A percentile compares a stretch with the other conserved stretches of the same genome.
phyloP scores from a whole-genome alignment of 1,140 invertebrate genomes.

The Drosophila parabipectinata region DNA sequence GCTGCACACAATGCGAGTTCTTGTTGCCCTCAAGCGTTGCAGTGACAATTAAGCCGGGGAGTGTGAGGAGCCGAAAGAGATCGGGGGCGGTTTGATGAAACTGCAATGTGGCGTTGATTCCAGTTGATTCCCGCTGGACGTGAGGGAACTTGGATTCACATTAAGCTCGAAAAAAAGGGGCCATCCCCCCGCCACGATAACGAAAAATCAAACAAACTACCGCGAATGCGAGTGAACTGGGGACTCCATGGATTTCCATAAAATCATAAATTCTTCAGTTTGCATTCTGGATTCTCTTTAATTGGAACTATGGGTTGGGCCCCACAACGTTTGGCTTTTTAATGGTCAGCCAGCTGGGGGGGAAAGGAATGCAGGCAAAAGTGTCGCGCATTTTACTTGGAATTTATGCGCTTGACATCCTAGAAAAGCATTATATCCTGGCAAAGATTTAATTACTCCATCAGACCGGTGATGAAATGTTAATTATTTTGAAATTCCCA shows the following conservation, averaged over 20 bases:
- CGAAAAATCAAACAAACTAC: conserved; percentile 66
- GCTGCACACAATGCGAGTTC: conserved; percentile 34
- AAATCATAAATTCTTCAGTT: conserved; percentile 62
- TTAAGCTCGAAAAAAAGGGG: conserved; percentile 21
- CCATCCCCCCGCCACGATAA: conserved; percentile 37
- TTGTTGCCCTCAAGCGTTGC: conserved; percentile 33
- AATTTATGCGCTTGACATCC: conserved; percentile 28
- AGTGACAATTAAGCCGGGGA: conserved; percentile 56
- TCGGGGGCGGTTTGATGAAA: neutral
- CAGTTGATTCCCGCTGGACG: conserved; percentile 32
- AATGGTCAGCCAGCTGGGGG: conserved; percentile 7
- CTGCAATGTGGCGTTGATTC: conserved; percentile 18
- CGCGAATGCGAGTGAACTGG: neutral
- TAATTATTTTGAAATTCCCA: conserved; percentile 37
- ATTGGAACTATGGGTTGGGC: conserved; percentile 32
- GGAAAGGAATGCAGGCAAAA: neutral
- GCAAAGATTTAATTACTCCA: conserved; percentile 62
- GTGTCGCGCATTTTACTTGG: conserved; percentile 11
- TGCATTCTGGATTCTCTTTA: conserved; percentile 37
- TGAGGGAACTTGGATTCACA: conserved; percentile 19
- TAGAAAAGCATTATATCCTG: conserved; percentile 3
- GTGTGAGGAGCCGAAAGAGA: neutral
- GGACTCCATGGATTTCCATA: conserved; percentile 57
- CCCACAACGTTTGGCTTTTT: conserved; percentile 1
- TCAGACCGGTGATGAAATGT: conserved; percentile 44